phyloP scores from a whole-genome alignment of 2,797 vertebrate species.

The Sebastes iracundus region DNA sequence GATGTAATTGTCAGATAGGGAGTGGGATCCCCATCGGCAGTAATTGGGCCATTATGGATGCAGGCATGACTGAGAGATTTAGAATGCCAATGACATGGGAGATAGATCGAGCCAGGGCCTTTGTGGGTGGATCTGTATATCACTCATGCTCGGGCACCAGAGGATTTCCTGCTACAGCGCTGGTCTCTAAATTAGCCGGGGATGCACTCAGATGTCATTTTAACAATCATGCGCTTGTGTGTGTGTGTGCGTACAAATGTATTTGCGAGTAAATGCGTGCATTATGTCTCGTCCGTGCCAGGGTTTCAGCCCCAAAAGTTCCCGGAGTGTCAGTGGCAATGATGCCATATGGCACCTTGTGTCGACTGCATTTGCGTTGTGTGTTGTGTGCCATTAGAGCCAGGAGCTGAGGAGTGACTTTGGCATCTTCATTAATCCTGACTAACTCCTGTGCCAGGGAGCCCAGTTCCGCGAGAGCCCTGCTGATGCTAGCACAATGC shows the following conservation, averaged over 20 bases:
- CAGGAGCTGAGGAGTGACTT: constrained; percentile 70
- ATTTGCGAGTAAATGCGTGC: neutral
- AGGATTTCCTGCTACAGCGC: constrained; percentile 55
- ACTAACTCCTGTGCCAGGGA: constrained; percentile 72
- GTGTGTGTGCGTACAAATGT: neutral
- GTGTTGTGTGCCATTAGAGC: constrained; percentile 79
- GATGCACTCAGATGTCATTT: constrained; percentile 55
- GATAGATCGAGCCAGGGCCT: constrained; percentile 69
- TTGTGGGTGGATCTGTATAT: constrained; percentile 67
- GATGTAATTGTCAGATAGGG: constrained; percentile 86
- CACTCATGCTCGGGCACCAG: constrained; percentile 67
- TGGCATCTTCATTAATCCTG: constrained; percentile 84
- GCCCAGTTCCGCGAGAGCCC: constrained; percentile 44
- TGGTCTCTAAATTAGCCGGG: constrained; percentile 48
- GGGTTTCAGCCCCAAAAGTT: constrained; percentile 48
- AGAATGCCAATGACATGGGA: constrained; percentile 79
- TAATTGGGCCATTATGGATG: constrained; percentile 87
- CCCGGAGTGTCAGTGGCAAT: constrained; percentile 61
- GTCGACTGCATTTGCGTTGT: constrained; percentile 66
- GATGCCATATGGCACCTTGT: constrained; percentile 80
- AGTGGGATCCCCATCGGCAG: constrained; percentile 82
- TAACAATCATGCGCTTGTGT: constrained; percentile 32
- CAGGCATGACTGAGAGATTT: constrained; percentile 81
- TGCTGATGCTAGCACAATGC: constrained; percentile 77
- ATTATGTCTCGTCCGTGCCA: constrained; percentile 24